Conservation (phyloP, 2,113 vertebrate species). For the Seriola rivoliana region DNA sequence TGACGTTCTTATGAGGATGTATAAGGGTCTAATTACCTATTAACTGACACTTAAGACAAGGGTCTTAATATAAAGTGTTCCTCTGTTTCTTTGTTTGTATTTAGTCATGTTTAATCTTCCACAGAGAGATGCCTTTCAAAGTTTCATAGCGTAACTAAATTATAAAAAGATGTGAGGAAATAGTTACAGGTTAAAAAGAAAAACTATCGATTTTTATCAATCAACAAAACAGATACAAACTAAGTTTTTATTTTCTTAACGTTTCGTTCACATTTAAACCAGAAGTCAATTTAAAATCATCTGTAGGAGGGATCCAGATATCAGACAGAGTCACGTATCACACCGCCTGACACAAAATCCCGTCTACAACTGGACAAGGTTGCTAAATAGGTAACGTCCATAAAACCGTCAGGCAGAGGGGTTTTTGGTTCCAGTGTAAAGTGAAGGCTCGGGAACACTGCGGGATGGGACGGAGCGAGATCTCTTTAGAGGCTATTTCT, state of each 20-base stretch:
- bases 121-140: neutral
- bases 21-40: no score
- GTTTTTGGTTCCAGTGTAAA: conserved; percentile 39
- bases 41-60: no score
- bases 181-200: no score
- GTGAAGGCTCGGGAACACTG: conserved; percentile 32
- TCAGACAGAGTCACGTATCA: conserved; percentile 2
- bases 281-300: neutral
- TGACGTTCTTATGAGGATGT: no score
- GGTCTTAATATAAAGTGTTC: neutral
- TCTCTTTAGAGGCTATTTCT: conserved; percentile 71
- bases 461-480: conserved; percentile 34
- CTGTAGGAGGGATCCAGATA: conserved; percentile 18
- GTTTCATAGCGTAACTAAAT: neutral
- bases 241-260: neutral
- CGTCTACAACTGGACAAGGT: conserved; percentile 5
- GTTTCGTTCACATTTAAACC: neutral
- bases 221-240: no score
- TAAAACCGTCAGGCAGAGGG: conserved; percentile 46
- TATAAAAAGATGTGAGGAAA: no score
- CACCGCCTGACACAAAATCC: conserved; percentile 21
- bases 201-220: no score
- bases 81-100: neutral
- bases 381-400: conserved; percentile 59
- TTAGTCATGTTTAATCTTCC: neutral